These are phyloP conservation scores for Porites evermanni DNA, from an alignment of 92 coral and sea anemone genomes.

Conservation along the genomic window DNA sequence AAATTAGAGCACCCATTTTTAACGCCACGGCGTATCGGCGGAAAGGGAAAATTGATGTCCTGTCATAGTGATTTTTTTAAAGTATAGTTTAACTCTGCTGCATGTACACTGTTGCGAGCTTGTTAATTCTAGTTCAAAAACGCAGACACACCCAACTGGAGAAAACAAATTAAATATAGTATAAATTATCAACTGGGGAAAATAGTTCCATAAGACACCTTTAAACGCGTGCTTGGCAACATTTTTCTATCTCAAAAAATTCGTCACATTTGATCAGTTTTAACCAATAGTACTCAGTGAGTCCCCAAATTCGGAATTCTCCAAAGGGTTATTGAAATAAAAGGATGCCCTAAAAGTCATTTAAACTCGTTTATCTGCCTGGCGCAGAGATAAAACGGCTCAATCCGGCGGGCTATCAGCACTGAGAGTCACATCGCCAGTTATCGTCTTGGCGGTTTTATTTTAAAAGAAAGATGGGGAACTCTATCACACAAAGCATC, in stretches of 20 bases:
- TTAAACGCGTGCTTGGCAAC: not conserved
- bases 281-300: not conserved
- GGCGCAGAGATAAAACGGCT: not conserved
- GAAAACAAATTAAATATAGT: too few relatives aligned
- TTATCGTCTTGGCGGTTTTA: not conserved
- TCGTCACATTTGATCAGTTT: not conserved
- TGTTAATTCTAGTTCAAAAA: too few relatives aligned
- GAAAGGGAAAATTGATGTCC: too few relatives aligned
- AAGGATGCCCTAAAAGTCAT: not conserved
- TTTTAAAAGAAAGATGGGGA: not conserved
- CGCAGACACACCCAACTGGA: too few relatives aligned
- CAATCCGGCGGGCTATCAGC: not conserved
- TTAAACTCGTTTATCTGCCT: not conserved
- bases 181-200: not conserved
- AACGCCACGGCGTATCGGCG: too few relatives aligned
- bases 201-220: not conserved
- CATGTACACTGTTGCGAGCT: too few relatives aligned
- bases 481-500: conserved; percentile 9
- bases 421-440: not conserved
- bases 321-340: not conserved
- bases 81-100: too few relatives aligned
- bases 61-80: too few relatives aligned
- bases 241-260: not conserved
- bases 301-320: not conserved
- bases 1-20: too few relatives aligned